Evolutionary conservation across 2,113 vertebrate genomes (phyloP).

Genomic region (Apteryx mantelli): DNA sequence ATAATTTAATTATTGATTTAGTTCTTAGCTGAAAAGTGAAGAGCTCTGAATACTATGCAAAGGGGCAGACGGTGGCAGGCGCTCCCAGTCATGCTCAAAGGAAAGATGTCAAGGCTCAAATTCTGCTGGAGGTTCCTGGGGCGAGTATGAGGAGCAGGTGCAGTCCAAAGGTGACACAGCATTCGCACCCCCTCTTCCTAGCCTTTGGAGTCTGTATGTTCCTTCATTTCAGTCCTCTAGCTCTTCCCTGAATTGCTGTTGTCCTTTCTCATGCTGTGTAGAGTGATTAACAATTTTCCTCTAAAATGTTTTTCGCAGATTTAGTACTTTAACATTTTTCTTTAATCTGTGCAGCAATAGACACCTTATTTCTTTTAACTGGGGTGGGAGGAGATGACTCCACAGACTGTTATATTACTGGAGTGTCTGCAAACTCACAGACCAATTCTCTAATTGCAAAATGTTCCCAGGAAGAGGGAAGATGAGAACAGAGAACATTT

Average conservation of each 20-base stretch:
- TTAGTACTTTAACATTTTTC: neutral
- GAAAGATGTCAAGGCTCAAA: neutral
- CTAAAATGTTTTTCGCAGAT: neutral
- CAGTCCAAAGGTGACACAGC: neutral
- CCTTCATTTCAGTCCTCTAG: neutral
- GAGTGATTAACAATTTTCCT: neutral
- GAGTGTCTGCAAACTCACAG: neutral
- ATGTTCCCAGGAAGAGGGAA: neutral
- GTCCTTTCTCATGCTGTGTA: neutral
- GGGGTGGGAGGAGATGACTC: neutral
- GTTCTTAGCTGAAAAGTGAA: neutral
- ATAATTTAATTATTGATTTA: neutral
- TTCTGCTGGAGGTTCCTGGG: neutral
- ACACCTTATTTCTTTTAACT: neutral
- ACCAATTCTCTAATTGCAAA: neutral
- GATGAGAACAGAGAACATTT: neutral
- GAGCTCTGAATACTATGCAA: too few relatives aligned
- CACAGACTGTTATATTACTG: neutral
- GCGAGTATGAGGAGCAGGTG: neutral
- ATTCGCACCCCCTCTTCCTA: neutral
- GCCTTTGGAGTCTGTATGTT: neutral
- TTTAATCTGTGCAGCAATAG: neutral
- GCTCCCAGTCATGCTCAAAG: neutral
- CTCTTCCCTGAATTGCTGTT: neutral
- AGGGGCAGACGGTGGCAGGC: neutral